A percentile compares a stretch with the other conserved stretches of the same genome.
Conservation (phyloP, 92 coral and sea anemone genomes). For the Porites rus region DNA sequence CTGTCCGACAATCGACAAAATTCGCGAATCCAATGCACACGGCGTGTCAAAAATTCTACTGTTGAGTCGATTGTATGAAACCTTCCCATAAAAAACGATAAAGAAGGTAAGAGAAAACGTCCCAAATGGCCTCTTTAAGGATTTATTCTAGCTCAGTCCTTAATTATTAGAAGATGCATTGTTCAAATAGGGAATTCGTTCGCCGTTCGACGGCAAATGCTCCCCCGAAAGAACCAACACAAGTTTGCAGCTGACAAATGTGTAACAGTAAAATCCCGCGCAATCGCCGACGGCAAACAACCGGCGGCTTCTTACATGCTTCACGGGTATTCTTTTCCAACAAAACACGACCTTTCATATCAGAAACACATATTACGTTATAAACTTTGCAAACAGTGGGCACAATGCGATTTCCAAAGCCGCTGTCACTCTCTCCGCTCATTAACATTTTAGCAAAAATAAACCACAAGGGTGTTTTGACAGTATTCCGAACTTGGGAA, state of each 20-base stretch:
- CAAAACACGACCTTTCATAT: constrained; percentile 58
- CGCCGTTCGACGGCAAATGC: constrained; percentile 13
- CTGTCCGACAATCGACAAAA: background rate
- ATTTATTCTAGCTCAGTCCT: background rate
- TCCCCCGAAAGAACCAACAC: constrained; percentile 31
- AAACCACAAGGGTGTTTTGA: constrained; percentile 99
- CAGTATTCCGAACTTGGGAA: constrained; percentile 86
- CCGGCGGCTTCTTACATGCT: constrained; percentile 31
- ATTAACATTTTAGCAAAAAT: constrained; percentile 98
- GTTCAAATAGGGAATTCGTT: background rate
- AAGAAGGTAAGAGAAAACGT: constrained; percentile 1
- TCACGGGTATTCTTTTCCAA: constrained; percentile 47
- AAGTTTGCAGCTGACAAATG: constrained; percentile 47
- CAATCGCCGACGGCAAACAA: constrained; percentile 14
- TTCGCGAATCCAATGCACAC: background rate
- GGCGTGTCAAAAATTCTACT: constrained; percentile 6
- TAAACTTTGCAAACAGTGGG: constrained; percentile 79
- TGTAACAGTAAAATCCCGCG: constrained; percentile 36
- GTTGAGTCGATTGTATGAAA: background rate
- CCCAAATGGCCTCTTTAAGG: background rate
- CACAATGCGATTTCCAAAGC: constrained; percentile 83
- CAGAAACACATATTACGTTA: constrained; percentile 55
- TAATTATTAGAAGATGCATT: background rate
- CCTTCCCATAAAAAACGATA: background rate
- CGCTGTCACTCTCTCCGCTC: constrained; percentile 84